phyloP scores from a whole-genome alignment of 2,888 invertebrate species.

The Cyclophora punctaria region DNA sequence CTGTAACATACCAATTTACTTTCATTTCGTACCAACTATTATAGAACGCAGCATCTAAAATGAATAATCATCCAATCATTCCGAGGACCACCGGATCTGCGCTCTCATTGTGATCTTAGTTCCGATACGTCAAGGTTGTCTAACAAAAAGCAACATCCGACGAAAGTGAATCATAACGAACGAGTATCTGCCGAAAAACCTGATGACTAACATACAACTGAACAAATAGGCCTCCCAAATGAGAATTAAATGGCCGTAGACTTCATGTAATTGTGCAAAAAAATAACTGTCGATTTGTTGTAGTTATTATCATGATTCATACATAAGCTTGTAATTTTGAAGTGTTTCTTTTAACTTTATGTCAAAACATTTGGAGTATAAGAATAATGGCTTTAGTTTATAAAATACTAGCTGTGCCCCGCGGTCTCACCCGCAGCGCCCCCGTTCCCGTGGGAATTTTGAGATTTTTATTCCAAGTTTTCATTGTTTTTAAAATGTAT shows the following conservation, averaged over 20 bases:
- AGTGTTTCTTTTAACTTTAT: no score
- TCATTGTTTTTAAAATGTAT: no score
- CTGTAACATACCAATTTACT: no score
- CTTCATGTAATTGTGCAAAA: conserved; percentile 11
- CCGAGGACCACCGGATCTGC: conserved; percentile 21
- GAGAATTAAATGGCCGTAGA: conserved; percentile 6
- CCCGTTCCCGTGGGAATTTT: no score
- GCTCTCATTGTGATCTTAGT: conserved; percentile 24
- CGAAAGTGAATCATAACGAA: conserved; percentile 39
- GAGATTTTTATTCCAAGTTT: no score
- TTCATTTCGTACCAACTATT: no score
- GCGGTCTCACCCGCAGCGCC: no score
- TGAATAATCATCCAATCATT: conserved; percentile 11
- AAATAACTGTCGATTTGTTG: background rate
- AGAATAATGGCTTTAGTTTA: no score
- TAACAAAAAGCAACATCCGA: conserved; percentile 18
- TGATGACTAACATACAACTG: conserved; percentile 13
- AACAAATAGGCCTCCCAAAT: conserved; percentile 13
- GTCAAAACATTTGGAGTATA: no score
- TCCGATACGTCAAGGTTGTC: conserved; percentile 24
- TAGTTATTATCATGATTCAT: no score
- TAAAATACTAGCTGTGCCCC: no score
- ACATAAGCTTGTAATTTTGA: no score
- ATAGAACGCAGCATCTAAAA: background rate
- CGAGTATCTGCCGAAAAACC: conserved; percentile 17